Conservation (phyloP, 2,888 invertebrate genomes). For the Chirona hameri region DNA sequence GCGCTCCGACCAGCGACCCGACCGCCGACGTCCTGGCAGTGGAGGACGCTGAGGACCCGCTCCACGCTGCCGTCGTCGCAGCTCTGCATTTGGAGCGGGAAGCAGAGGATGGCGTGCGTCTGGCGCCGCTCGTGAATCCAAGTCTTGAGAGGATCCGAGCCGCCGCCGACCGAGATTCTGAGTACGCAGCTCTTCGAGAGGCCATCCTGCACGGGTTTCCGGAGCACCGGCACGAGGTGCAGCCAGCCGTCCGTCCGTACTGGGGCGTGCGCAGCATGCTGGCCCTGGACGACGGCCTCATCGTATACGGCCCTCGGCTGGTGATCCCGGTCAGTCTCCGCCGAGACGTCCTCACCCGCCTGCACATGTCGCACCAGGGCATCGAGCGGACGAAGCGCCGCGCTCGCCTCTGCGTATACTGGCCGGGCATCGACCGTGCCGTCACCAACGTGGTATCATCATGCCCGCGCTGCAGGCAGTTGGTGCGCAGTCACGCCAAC, state of each 20-base stretch:
- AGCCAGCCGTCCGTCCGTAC: too few species aligned
- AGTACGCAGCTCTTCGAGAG: background rate
- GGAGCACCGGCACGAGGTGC: too few species aligned
- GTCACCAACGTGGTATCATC: conserved; percentile 31
- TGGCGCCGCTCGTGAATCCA: background rate
- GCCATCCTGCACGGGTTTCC: too few species aligned
- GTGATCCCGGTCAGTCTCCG: conserved; percentile 35
- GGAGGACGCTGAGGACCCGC: background rate
- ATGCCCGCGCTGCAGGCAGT: background rate
- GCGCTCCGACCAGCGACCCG: conserved; percentile 30
- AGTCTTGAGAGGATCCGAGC: background rate
- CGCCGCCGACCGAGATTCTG: background rate
- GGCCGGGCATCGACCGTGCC: conserved; percentile 37
- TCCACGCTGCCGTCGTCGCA: background rate
- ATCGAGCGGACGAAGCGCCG: conserved; percentile 36
- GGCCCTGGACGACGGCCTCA: conserved; percentile 33
- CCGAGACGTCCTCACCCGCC: conserved; percentile 33
- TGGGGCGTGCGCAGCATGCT: conserved; percentile 32
- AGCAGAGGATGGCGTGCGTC: background rate
- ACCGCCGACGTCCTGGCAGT: background rate
- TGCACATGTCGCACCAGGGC: conserved; percentile 37
- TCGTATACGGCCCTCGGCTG: conserved; percentile 38
- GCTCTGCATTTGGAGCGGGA: background rate
- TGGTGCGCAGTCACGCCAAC: background rate
- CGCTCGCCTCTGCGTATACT: conserved; percentile 36